Base-by-base conservation (phyloP, 2,888 invertebrate genomes). In the Drosophila sordidapex region DNA sequence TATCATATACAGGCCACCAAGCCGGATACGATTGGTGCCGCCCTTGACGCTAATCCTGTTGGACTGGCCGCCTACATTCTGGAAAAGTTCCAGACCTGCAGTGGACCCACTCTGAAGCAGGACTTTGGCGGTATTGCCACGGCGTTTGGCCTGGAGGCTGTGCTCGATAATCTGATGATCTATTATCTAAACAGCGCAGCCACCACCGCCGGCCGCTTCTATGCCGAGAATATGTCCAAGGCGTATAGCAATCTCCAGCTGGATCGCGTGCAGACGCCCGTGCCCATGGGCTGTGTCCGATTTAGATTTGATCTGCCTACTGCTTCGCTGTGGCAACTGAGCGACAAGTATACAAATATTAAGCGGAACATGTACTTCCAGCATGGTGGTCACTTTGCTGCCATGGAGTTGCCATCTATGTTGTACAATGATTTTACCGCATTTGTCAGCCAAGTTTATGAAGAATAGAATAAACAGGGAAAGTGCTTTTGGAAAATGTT, bases 41-140 rank as follows among this genome's bases (percentile, higher is more conserved):
- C 81, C 1, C 79, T 93, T n/a, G 68, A 79, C 7, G 62, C 88
- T 21, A 92, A 79, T 70, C 98, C 99, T 0, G 95, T 96, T 0
- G 98, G 97, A 0, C 92, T 99, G 68, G 98, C 98, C 0, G 96
- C 97, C 0, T 99, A 98, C 87, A 96, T 98, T 66, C 93, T 99
- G 15, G 98, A 99, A 90, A 98, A 98, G 91, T 98, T 98, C 93
- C 95, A 94, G 91, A 95, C 82, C 11, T 96, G 93, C 95, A 96
- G 93, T 92, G 96, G 96, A 81, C 96, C 96, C 0, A 95, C 95
- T 8, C 91, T 97, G 0, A 43, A 72, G 13, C 82, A 90, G 57
- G 74, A 81, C 59, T 91, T 90, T 31, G 83, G 89, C 0, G 85
- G 83, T 8, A 81, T 91, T 48, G 93, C 94, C 13, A 94, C 94